Percentiles rank a stretch among this genome's conserved stretches.
These are phyloP conservation scores for Physocephala rufipes DNA, from an alignment of 2,888 invertebrate genomes.

Conservation along the genomic window DNA sequence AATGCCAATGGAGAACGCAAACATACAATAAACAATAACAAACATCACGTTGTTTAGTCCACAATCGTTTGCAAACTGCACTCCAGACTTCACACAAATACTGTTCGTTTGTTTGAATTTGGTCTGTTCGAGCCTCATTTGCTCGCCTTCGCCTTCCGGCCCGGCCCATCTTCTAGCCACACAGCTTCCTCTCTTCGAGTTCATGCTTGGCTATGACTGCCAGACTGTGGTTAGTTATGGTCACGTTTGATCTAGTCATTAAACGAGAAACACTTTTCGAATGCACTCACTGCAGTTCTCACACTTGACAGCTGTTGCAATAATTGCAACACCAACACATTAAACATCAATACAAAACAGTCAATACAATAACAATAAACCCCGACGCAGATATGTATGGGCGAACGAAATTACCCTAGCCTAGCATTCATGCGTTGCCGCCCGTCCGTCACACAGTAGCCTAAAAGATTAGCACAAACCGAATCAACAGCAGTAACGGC, in stretches of 20 bases:
- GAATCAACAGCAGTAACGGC: slow-evolving; percentile 13
- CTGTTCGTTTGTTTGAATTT: too few species aligned
- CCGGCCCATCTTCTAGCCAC: background rate
- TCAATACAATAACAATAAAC: slow-evolving; percentile 20
- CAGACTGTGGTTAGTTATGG: slow-evolving; percentile 5
- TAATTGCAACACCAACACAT: slow-evolving; percentile 4
- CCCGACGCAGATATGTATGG: too few species aligned
- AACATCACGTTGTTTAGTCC: background rate
- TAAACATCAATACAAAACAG: background rate
- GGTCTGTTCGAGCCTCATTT: too few species aligned
- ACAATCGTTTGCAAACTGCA: too few species aligned
- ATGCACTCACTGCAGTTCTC: slow-evolving; percentile 9
- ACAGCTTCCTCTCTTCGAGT: background rate
- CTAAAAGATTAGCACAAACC: background rate
- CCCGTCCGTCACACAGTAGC: too few species aligned
- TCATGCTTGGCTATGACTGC: too few species aligned
- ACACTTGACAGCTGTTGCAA: slow-evolving; percentile 8
- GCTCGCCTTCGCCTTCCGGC: too few species aligned
- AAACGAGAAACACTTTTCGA: slow-evolving; percentile 10
- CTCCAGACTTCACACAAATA: slow-evolving; percentile 12
- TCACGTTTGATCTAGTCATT: slow-evolving; percentile 33
- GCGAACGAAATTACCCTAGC: too few species aligned
- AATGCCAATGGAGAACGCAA: too few species aligned
- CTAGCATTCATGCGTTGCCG: background rate
- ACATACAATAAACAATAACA: background rate